Conservation (phyloP, 2,113 vertebrate species). For the Smithornis capensis region DNA sequence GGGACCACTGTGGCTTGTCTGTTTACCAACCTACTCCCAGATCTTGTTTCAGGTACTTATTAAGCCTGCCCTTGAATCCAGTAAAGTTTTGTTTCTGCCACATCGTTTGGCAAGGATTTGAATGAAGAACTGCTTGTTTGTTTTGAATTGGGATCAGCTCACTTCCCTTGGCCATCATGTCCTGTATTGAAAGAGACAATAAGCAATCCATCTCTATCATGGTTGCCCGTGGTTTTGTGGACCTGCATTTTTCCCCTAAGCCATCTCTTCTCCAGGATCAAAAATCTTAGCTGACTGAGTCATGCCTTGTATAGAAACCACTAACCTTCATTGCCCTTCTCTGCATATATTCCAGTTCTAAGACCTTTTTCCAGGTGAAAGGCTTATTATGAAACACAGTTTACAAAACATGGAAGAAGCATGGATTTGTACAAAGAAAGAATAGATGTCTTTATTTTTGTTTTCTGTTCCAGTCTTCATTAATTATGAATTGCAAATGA, state of each 20-base stretch:
- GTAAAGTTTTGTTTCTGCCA: background rate
- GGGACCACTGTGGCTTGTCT: background rate
- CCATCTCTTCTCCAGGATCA: background rate
- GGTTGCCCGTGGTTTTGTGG: background rate
- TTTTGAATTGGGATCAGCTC: background rate
- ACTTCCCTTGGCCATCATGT: background rate
- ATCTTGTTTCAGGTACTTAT: background rate
- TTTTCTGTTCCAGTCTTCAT: background rate
- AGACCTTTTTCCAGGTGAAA: background rate
- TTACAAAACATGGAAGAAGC: background rate
- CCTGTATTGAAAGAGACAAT: background rate
- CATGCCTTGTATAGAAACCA: background rate
- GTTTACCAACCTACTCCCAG: background rate
- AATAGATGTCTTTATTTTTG: background rate
- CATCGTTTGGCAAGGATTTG: background rate
- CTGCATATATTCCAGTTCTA: background rate
- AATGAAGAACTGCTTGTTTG: background rate
- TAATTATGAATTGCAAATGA: background rate
- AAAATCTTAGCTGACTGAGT: background rate
- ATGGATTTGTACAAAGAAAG: background rate
- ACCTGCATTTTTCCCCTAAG: background rate
- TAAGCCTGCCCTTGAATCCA: background rate
- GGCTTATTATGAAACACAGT: background rate
- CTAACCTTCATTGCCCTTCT: background rate
- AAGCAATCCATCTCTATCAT: background rate